Evolutionary conservation across 2,888 invertebrate genomes (phyloP).

Genomic region (Alviniconcha strummeri): DNA sequence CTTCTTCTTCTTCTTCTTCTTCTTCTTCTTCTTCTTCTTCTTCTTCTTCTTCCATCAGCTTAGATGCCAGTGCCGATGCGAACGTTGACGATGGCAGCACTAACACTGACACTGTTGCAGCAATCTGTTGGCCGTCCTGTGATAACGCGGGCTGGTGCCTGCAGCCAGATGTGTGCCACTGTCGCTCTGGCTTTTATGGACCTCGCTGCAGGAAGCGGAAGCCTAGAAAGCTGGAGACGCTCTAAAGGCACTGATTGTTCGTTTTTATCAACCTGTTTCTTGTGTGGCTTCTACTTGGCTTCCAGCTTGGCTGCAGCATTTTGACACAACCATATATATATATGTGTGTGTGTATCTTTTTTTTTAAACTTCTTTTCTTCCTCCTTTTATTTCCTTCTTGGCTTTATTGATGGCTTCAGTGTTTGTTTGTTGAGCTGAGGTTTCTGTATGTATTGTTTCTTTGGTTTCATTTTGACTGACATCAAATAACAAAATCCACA

Average conservation of each 20-base stretch:
- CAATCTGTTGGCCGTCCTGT: constrained; percentile 38
- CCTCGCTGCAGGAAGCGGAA: constrained; percentile 24
- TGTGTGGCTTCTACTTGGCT: background rate
- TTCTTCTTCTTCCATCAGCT: background rate
- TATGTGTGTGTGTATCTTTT: too few relatives aligned
- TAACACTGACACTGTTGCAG: constrained; percentile 24
- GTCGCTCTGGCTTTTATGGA: constrained; percentile 25
- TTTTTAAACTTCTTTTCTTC: too few relatives aligned
- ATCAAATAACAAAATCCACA: too few relatives aligned
- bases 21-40: background rate
- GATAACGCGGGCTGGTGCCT: constrained; percentile 26
- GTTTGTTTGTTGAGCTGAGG: too few relatives aligned
- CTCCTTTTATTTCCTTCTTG: too few relatives aligned
- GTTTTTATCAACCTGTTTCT: background rate
- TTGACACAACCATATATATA: background rate
- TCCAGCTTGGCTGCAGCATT: too few relatives aligned
- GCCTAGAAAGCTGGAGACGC: background rate
- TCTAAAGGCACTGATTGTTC: background rate
- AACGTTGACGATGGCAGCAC: background rate
- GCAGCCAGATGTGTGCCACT: constrained; percentile 22
- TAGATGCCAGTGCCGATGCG: background rate
- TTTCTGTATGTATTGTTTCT: too few relatives aligned
- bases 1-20: background rate
- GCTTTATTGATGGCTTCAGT: too few relatives aligned
- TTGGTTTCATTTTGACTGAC: too few relatives aligned